These are phyloP conservation scores for Anniella stebbinsi DNA, from an alignment of 2,797 vertebrate genomes.

Conservation along the genomic window DNA sequence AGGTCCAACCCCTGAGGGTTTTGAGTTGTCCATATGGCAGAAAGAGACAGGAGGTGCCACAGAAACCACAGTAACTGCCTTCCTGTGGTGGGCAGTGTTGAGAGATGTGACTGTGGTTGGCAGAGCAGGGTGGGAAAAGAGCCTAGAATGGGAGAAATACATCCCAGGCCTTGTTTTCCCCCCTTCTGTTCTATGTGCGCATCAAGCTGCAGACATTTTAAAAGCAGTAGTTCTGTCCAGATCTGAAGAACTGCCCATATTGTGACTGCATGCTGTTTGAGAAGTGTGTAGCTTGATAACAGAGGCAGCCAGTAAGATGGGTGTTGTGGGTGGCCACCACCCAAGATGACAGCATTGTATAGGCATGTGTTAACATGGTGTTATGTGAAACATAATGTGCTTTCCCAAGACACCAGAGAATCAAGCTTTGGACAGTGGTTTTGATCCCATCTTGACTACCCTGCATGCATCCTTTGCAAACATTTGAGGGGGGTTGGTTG, in stretches of 20 bases:
- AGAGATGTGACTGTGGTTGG: conserved; percentile 17
- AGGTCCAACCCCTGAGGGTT: conserved; percentile 29
- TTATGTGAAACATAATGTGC: background rate
- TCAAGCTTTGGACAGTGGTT: background rate
- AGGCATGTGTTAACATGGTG: background rate
- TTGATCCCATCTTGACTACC: background rate
- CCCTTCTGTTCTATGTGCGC: background rate
- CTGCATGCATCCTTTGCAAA: background rate
- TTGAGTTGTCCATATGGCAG: conserved; percentile 45
- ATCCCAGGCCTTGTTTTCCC: background rate
- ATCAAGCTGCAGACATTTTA: background rate
- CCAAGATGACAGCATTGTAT: no score
- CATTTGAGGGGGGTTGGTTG: background rate
- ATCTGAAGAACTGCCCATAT: no score
- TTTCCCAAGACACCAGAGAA: background rate
- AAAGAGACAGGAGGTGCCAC: conserved; percentile 31
- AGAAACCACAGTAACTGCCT: conserved; percentile 50
- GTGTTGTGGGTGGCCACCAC: background rate
- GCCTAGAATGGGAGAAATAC: background rate
- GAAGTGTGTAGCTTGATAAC: background rate
- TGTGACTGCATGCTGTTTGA: background rate
- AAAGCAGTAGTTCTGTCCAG: background rate
- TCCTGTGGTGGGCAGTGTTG: conserved; percentile 26
- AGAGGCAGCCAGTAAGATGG: background rate
- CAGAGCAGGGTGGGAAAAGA: background rate